phyloP scores from a whole-genome alignment of 2,797 vertebrate genomes.

The Ibycter americanus region DNA sequence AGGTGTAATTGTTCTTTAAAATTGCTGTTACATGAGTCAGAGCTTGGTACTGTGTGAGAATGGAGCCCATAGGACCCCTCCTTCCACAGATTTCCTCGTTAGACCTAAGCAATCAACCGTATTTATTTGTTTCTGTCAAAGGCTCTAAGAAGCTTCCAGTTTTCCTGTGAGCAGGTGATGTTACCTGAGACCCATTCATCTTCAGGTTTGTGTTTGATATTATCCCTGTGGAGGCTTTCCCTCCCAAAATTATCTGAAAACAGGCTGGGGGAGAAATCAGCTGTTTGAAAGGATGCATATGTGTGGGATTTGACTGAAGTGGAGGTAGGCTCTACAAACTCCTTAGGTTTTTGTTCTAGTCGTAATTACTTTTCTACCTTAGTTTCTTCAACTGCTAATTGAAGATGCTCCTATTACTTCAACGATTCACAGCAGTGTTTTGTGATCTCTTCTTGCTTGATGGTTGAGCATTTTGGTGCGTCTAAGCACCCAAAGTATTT shows the following conservation, averaged over 20 bases:
- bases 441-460: background rate
- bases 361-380: background rate
- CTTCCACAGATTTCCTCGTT: background rate
- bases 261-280: background rate
- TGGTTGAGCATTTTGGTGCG: background rate
- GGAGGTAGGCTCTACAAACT: background rate
- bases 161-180: background rate
- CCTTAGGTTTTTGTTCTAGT: background rate
- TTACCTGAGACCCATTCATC: background rate
- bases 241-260: background rate
- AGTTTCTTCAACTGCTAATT: background rate
- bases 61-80: background rate
- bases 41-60: background rate
- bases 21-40: background rate
- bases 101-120: background rate
- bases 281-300: background rate
- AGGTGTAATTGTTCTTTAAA: background rate
- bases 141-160: conserved; percentile 26
- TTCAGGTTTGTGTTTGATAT: conserved; percentile 69
- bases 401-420: background rate
- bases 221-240: background rate
- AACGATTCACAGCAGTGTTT: background rate
- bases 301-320: background rate
- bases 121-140: conserved; percentile 34
- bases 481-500: background rate